A percentile compares a stretch with the other conserved stretches of the same genome.
Conservation (phyloP, 2,888 invertebrate genomes). For the Ophion ellenae region DNA sequence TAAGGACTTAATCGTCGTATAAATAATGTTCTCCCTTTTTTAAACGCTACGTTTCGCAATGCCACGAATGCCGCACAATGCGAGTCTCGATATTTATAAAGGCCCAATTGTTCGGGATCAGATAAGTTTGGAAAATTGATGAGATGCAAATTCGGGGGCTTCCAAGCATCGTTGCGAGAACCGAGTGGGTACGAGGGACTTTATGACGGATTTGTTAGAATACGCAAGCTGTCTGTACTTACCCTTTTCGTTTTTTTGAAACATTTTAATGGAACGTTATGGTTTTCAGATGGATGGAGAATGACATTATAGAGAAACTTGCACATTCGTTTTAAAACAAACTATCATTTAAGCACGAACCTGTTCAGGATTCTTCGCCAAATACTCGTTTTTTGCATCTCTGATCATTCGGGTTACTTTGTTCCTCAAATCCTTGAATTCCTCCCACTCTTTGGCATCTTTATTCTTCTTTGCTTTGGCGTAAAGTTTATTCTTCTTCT, state of each 20-base stretch:
- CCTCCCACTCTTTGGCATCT: constrained; percentile 81
- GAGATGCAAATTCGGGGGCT: constrained; percentile 4
- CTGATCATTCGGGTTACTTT: constrained; percentile 83
- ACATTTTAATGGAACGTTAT: not conserved
- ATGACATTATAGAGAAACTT: not conserved
- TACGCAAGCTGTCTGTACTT: constrained; percentile 6
- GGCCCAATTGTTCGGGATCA: constrained; percentile 2
- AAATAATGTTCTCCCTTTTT: not conserved
- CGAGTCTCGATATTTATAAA: not conserved
- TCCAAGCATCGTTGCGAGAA: constrained; percentile 16
- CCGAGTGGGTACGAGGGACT: not conserved
- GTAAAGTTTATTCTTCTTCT: constrained; percentile 82
- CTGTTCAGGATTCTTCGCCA: constrained; percentile 81
- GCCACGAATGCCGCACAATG: not conserved
- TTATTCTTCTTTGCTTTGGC: constrained; percentile 82
- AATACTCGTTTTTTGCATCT: constrained; percentile 82
- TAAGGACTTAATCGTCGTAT: not conserved
- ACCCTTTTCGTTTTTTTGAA: constrained; percentile 18
- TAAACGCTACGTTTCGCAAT: not conserved
- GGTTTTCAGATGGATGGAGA: not conserved
- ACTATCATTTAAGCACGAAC: constrained; percentile 70
- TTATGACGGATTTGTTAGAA: not conserved
- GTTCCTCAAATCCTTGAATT: constrained; percentile 81
- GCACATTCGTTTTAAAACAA: not conserved
- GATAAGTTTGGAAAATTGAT: not conserved